A percentile compares a stretch with the other conserved stretches of the same genome.
These are phyloP conservation scores for Crossaster papposus DNA, from an alignment of 53 echinoderm and acorn worm species.

Conservation along the genomic window DNA sequence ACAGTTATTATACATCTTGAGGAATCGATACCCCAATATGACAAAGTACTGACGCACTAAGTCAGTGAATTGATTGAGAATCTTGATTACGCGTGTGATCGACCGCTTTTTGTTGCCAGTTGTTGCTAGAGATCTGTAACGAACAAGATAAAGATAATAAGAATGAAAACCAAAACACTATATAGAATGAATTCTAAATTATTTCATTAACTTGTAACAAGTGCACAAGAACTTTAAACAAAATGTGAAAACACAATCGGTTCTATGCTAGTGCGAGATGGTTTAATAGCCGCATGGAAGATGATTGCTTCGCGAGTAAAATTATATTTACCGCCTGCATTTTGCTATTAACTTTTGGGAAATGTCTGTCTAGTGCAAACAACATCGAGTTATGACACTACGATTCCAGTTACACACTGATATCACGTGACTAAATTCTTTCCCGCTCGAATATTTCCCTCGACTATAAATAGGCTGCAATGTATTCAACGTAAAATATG, in stretches of 20 bases:
- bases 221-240: too few relatives aligned
- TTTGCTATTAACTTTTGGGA: slow-evolving; percentile 34
- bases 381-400: not conserved
- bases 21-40: not conserved
- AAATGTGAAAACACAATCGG: too few relatives aligned
- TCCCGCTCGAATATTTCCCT: slow-evolving; percentile 48
- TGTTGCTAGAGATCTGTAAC: not conserved
- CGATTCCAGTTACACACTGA: slow-evolving; percentile 25
- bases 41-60: not conserved
- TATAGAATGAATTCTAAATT: too few relatives aligned
- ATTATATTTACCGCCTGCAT: slow-evolving; percentile 18
- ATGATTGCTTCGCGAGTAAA: not conserved
- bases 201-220: too few relatives aligned
- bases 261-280: not conserved
- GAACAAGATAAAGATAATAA: not conserved
- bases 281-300: not conserved
- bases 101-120: too few relatives aligned
- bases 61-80: not conserved
- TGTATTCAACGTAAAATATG: not conserved
- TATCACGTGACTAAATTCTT: slow-evolving; percentile 60
- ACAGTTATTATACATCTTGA: not conserved
- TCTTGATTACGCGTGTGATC: not conserved
- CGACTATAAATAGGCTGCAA: slow-evolving; percentile 42
- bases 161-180: not conserved
- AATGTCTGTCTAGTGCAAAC: not conserved